Evolutionary conservation across 2,888 invertebrate species (phyloP).

Genomic region (Himalopsyche anomala): DNA sequence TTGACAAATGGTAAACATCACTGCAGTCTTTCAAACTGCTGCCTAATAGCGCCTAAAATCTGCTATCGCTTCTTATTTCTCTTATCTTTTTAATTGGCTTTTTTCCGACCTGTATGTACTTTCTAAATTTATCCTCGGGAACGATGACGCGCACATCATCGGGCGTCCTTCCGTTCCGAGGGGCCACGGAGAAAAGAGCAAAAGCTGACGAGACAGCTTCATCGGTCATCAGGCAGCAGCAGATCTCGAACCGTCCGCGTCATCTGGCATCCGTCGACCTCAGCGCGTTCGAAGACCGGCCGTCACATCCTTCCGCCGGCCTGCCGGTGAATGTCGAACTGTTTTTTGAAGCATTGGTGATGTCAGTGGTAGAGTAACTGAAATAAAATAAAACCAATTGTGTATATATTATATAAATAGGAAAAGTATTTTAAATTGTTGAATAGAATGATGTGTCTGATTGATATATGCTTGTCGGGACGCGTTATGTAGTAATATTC

Average conservation of each 20-base stretch:
- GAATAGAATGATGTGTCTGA: slow-evolving; percentile 65
- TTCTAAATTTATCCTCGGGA: slow-evolving; percentile 63
- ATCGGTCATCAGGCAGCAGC: not conserved
- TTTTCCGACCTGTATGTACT: slow-evolving; percentile 63
- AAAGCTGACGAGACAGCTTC: not conserved
- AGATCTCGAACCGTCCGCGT: slow-evolving; percentile 11
- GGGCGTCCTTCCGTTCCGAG: slow-evolving; percentile 65
- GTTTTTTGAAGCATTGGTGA: slow-evolving; percentile 63
- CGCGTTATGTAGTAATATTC: slow-evolving; percentile 34
- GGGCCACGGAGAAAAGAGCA: slow-evolving; percentile 64
- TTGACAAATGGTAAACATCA: slow-evolving; percentile 81
- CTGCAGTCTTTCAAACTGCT: slow-evolving; percentile 58
- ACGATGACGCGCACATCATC: slow-evolving; percentile 59
- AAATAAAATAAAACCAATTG: slow-evolving; percentile 65
- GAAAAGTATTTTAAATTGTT: slow-evolving; percentile 66
- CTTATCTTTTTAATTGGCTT: slow-evolving; percentile 68
- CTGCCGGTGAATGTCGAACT: slow-evolving; percentile 62
- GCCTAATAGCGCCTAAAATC: slow-evolving; percentile 65
- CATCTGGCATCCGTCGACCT: slow-evolving; percentile 22
- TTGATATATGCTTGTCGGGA: slow-evolving; percentile 62
- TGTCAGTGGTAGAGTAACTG: slow-evolving; percentile 66
- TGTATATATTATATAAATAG: slow-evolving; percentile 66
- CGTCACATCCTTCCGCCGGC: slow-evolving; percentile 41
- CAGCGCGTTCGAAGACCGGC: not conserved
- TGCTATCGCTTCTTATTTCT: slow-evolving; percentile 73